A percentile compares a stretch with the other conserved stretches of the same genome.
These are phyloP conservation scores for Aleiodes sp. DNA, from an alignment of 1,140 invertebrate genomes.

Conservation along the genomic window DNA sequence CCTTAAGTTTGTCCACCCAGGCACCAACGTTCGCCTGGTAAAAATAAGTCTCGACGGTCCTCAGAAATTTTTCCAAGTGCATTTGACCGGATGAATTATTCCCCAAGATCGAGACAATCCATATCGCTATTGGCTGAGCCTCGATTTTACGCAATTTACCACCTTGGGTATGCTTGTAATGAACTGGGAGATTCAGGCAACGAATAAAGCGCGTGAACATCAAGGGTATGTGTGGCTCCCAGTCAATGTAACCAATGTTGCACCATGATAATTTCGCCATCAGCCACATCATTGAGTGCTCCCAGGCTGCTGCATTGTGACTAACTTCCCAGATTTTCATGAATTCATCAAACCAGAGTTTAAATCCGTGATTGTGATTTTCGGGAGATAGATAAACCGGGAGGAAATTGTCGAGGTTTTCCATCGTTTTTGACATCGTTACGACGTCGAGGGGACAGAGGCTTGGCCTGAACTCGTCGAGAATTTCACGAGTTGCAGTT, in stretches of 20 bases:
- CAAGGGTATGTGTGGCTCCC: conserved; percentile 82
- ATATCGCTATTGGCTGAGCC: conserved; percentile 69
- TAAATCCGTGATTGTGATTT: conserved; percentile 72
- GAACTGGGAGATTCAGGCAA: conserved; percentile 82
- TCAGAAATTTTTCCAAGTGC: conserved; percentile 83
- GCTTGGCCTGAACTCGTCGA: conserved; percentile 83
- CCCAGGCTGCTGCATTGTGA: conserved; percentile 76
- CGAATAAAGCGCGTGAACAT: conserved; percentile 85
- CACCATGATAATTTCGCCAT: conserved; percentile 77
- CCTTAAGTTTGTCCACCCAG: conserved; percentile 76
- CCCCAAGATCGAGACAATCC: conserved; percentile 60
- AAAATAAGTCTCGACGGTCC: conserved; percentile 86
- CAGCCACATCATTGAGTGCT: conserved; percentile 76
- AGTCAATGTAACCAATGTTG: conserved; percentile 88
- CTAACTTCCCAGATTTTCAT: conserved; percentile 81
- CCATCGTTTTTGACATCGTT: conserved; percentile 70
- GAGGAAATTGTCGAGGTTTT: conserved; percentile 78
- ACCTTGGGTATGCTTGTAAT: conserved; percentile 71
- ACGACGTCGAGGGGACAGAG: conserved; percentile 75
- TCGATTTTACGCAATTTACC: conserved; percentile 66
- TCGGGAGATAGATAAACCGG: conserved; percentile 75
- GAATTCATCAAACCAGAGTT: conserved; percentile 87
- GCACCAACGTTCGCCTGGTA: conserved; percentile 88
- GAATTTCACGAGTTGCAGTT: conserved; percentile 84
- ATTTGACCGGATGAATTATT: conserved; percentile 71